Base-by-base conservation (phyloP, 2,113 vertebrate species). In the Arenaria interpres region DNA sequence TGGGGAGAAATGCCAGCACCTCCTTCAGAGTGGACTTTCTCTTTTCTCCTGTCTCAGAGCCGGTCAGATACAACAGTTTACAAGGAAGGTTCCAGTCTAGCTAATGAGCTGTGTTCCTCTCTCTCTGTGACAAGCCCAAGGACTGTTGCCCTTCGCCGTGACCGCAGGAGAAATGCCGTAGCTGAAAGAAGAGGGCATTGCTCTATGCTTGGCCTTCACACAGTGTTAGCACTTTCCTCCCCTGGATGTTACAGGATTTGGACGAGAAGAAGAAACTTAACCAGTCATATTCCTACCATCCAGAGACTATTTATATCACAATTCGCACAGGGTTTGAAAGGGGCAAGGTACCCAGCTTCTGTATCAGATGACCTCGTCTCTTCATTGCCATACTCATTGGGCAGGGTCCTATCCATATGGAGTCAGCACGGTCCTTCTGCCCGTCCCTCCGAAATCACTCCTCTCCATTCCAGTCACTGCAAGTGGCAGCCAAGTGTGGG, bases 191-290 rank as follows among this genome's bases (percentile, higher is more conserved):
- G 96, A 91, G 60, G 93, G 60, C 80, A 84, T 62, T 96, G 88
- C 96, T 98, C 97, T 30, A 89, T 22, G 39, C 96, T 96, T 85
- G 98, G 98, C 84, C 98, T 98, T 96, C 98, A 98, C 62, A 98
- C 98, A 3, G 97, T 98, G 69, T 95, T 99, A 94, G 98, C 98
- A 92, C 98, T 99, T 98, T 98, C 98, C 92, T 99, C 98, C 64
- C 98, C 98, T 19, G 98, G 97, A 69, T 98, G 98, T 96, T 98
- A 98, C 93, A 98, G 98, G 73, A 97, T 98, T 86, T 98, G 98
- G 98, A 98, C 98, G 1, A 98, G 98, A 96, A 98, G 95, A 96
- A 96, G 94, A 77, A 98, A 90, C 66, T 96, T 98, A 81, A 97
- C 97, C 50, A 97, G 96, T 62, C 96, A 86, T 22, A 96, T 97